phyloP scores from a whole-genome alignment of 2,888 invertebrate genomes.

The Willowsia nigromaculata region DNA sequence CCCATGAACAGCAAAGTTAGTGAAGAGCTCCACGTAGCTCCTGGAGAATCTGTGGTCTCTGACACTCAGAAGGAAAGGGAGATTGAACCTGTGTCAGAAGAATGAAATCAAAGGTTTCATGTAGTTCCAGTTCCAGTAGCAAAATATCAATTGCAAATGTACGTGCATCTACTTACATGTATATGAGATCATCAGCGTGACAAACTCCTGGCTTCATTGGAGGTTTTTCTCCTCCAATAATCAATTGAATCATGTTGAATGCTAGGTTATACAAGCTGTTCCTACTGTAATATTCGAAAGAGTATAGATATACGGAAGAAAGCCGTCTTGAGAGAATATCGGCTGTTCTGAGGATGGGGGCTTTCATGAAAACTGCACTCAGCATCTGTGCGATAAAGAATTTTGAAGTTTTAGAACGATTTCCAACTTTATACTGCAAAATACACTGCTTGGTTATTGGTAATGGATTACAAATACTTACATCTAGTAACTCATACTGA shows the following conservation, averaged over 20 bases:
- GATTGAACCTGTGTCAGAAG: background rate
- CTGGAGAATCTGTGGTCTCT: background rate
- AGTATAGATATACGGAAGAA: slow-evolving; percentile 74
- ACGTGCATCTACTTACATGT: slow-evolving; percentile 61
- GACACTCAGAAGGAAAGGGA: slow-evolving; percentile 2
- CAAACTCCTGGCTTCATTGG: slow-evolving; percentile 67
- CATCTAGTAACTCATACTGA: slow-evolving; percentile 66
- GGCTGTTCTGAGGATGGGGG: slow-evolving; percentile 71
- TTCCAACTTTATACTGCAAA: background rate
- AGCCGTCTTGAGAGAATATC: slow-evolving; percentile 71
- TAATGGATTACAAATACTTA: slow-evolving; percentile 28
- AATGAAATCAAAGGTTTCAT: background rate
- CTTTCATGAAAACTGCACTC: slow-evolving; percentile 74
- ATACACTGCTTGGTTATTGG: background rate
- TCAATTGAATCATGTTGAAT: slow-evolving; percentile 39
- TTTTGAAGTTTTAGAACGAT: too few relatives aligned
- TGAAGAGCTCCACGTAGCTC: slow-evolving; percentile 24
- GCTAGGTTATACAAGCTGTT: slow-evolving; percentile 66
- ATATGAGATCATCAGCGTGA: slow-evolving; percentile 76
- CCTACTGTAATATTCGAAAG: slow-evolving; percentile 71
- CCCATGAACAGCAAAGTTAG: too few relatives aligned
- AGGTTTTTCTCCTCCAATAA: slow-evolving; percentile 68
- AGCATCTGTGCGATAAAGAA: slow-evolving; percentile 63
- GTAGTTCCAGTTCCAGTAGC: too few relatives aligned
- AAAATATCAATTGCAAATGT: too few relatives aligned